Conservation (phyloP, 2,113 vertebrate genomes). For the Ahaetulla prasina region DNA sequence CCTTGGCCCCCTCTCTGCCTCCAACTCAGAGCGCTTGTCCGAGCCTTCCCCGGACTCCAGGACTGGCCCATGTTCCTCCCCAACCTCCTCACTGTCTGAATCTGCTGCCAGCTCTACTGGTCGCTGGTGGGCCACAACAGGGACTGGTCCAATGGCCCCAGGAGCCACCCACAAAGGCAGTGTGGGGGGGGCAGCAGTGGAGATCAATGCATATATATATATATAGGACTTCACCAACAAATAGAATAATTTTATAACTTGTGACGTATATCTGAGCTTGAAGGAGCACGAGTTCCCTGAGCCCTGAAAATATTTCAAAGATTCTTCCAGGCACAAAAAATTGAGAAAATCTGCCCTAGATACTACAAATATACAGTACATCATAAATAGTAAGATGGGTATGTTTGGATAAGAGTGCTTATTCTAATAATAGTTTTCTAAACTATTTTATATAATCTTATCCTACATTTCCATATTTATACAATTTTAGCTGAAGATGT, state of each 20-base stretch:
- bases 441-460: background rate
- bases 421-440: background rate
- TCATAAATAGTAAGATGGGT: background rate
- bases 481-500: background rate
- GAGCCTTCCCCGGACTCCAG: too few species aligned
- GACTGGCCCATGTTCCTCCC: too few species aligned
- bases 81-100: too few species aligned
- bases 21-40: too few species aligned
- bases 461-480: background rate
- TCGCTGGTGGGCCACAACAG: too few species aligned
- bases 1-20: too few species aligned
- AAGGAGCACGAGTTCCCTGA: background rate
- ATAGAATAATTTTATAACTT: background rate
- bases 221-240: background rate
- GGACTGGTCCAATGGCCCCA: background rate
- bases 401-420: background rate
- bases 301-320: background rate
- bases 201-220: background rate
- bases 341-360: background rate
- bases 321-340: background rate
- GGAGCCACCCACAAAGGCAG: background rate
- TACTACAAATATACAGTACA: background rate
- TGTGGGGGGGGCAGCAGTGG: accelerated
- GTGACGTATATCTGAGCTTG: background rate
- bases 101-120: too few species aligned